Conservation (phyloP, 2,888 invertebrate species). For the Cryptocheilus praepositus region DNA sequence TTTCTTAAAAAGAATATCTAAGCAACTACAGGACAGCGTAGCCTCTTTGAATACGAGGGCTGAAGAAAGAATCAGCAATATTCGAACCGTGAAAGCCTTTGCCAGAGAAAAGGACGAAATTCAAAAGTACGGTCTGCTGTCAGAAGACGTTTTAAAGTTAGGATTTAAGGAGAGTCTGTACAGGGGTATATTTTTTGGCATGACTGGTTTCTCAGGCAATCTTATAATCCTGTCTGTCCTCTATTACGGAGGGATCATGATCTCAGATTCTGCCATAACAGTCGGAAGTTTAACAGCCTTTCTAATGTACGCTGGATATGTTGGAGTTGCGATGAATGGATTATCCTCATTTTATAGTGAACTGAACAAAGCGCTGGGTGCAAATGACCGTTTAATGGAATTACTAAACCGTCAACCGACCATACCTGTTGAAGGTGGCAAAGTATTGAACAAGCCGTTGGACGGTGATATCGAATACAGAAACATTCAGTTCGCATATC, state of each 20-base stretch:
- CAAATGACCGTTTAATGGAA: conserved; percentile 92
- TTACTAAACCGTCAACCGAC: conserved; percentile 87
- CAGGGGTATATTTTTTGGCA: conserved; percentile 92
- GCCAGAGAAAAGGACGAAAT: conserved; percentile 90
- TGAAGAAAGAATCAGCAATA: conserved; percentile 93
- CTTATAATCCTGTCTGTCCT: conserved; percentile 92
- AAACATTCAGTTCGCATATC: conserved; percentile 85
- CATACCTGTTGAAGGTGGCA: conserved; percentile 82
- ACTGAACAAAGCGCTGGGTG: conserved; percentile 94
- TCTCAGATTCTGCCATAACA: conserved; percentile 84
- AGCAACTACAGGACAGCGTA: conserved; percentile 84
- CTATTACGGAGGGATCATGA: conserved; percentile 94
- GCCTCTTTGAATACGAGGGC: conserved; percentile 79
- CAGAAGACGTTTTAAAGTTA: conserved; percentile 84
- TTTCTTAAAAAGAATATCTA: conserved; percentile 89
- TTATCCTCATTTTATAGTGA: conserved; percentile 96
- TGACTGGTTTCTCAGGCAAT: conserved; percentile 93
- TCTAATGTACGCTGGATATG: conserved; percentile 94
- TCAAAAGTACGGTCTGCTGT: conserved; percentile 80
- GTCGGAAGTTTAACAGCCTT: conserved; percentile 96
- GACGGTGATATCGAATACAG: conserved; percentile 85
- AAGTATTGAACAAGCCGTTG: conserved; percentile 65
- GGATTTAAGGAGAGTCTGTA: conserved; percentile 93
- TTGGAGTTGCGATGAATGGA: conserved; percentile 92
- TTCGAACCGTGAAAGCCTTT: conserved; percentile 95